Evolutionary conservation across 1,140 invertebrate genomes (phyloP), one percentile per base, ranked within the genome.

Genomic region (Drosophila bocki): DNA sequence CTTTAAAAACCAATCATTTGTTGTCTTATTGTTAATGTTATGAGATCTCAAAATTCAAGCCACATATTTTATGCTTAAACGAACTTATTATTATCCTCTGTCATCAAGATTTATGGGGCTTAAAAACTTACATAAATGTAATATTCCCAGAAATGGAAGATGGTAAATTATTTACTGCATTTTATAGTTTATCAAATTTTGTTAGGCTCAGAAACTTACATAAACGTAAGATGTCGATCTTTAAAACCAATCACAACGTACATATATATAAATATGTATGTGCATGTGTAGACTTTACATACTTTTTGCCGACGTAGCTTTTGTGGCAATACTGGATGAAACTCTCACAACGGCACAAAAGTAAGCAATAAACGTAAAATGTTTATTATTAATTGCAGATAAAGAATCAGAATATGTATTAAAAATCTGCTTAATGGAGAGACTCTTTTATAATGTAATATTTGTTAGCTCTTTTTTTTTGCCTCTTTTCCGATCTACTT

Each of bases 241-340:
- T 54, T 19, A 22, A 37, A 22, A 22, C 33, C 19, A 54, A 54
- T 35, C 32, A 53, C 33, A 22, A 15, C 8, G 17, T 54, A 33
- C n/a, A 35, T 53, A 37, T 54, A 37, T 35, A 17, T 53, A 37
- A 12, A 37, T 54, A 26, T 19, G 7, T 42, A 42, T 37, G 9
- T 37, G 35, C 15, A 17, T 42, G 8, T 44, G 37, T 41, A 51
- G 58, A 19, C 37, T 56, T 68, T 50, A 65, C 41, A 37, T 64
- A 61, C 22, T 75, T 70, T 83, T 70, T 83, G 82, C 74, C 82
- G 69, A 85, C 82, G 82, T 85, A 82, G 82, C 78, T 58, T 48
- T 67, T 81, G 57, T 62, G 57, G 44, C 53, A 35, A 50, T 37
- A 54, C 17, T 53, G 59, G 33, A 33, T 17, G 26, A 33, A 45